Conservation (phyloP, 2,888 invertebrate species). For the Megastigmus dorsalis region DNA sequence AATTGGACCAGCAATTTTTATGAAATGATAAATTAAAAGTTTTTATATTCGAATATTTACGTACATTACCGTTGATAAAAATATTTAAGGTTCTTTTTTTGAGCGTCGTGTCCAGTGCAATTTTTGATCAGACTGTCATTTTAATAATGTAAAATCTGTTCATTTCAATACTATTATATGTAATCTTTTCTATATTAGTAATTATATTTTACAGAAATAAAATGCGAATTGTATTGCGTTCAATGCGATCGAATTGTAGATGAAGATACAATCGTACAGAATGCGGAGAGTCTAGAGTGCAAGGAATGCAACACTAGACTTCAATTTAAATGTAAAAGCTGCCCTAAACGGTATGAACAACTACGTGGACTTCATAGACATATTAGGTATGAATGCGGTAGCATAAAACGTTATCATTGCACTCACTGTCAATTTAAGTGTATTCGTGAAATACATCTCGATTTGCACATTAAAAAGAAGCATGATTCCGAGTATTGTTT, state of each 20-base stretch:
- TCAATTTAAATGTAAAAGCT: slow-evolving; percentile 52
- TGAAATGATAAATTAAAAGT: neutral
- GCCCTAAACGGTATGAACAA: slow-evolving; percentile 53
- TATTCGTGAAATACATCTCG: slow-evolving; percentile 53
- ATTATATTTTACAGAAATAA: slow-evolving; percentile 46
- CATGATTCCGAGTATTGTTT: slow-evolving; percentile 52
- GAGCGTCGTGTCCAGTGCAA: no score
- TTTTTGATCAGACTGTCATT: no score
- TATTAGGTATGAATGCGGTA: slow-evolving; percentile 52
- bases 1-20: neutral
- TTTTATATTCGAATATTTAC: neutral
- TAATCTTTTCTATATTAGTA: neutral
- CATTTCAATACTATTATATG: no score
- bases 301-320: slow-evolving; percentile 50
- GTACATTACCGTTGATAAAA: no score
- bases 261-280: slow-evolving; percentile 53
- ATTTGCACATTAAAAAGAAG: slow-evolving; percentile 54
- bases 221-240: slow-evolving; percentile 50
- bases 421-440: slow-evolving; percentile 53
- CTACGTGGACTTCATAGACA: slow-evolving; percentile 52
- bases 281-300: slow-evolving; percentile 50
- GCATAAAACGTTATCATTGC: slow-evolving; percentile 53
- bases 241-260: slow-evolving; percentile 51
- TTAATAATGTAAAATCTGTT: no score
- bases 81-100: no score